Evolutionary conservation across 2,797 vertebrate species (phyloP), one percentile per base, ranked within the genome.

Genomic region (Enteromius anoplus): DNA sequence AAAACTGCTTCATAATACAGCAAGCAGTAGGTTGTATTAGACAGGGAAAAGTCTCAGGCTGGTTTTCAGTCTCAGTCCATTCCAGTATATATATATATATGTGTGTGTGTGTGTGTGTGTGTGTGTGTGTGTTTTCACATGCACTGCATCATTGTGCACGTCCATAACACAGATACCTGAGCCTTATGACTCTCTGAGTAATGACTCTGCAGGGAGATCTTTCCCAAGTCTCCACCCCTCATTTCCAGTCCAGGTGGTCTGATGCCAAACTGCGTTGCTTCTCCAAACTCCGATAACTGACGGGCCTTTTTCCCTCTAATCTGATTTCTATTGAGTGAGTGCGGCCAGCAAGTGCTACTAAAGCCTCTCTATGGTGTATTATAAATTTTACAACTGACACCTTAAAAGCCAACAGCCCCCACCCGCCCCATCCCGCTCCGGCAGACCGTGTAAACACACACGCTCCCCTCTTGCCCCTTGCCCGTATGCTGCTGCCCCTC

Each of bases 371-470:
- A 49, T 78, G 82, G 60, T 80, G 69, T 77, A 51, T 80, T 84
- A 77, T 86, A 82, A 82, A 85, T 85, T 85, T 85, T 66, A 85
- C 79, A 80, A 71, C 84, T 82, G 84, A 85, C 84, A 85, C 84
- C 84, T 82, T 85, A 85, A 85, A 85, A 85, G 84, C 84, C 80
- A 75, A 29, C 80, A 29, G 26, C 45, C 37, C 53, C 70, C 73
- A 51, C 62, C 21, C 69, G 11, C 47, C 34, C 29, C 23, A 4
- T 32, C 81, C 81, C 21, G 42, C 51, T 78, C 81, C 17, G 75
- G 70, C 65, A 83, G 53, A 70, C 37, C 21, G 23, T 66, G 70
- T 62, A 77, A 70, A 83, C 81, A 82, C 75, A 83, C 73, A 42
- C 21, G 21, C 65, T 37, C 29, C 72, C 73, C 51, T 60, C 45